Percentiles rank a stretch among this genome's conserved stretches.
These are phyloP conservation scores for Chinchilla lanigera DNA, from an alignment of 2,113 vertebrate genomes.

Conservation along the genomic window DNA sequence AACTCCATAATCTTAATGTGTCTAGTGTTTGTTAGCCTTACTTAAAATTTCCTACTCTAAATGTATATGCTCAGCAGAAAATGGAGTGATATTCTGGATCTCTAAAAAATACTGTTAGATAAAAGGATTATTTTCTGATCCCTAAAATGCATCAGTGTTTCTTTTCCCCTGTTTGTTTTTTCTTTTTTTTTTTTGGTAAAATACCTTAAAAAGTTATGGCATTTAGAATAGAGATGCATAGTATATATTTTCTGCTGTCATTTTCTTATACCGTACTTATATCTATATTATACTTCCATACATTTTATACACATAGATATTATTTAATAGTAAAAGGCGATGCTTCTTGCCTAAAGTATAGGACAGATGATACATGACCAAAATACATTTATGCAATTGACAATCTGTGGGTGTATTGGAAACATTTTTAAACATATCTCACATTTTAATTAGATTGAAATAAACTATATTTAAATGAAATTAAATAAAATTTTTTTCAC, in stretches of 20 bases:
- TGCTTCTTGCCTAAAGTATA: not conserved
- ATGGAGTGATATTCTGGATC: not conserved
- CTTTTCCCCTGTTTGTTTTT: not conserved
- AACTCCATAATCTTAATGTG: not conserved
- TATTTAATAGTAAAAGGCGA: not conserved
- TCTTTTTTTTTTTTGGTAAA: not conserved
- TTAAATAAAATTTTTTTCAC: not conserved
- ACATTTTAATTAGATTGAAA: not conserved
- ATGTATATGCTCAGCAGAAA: not conserved
- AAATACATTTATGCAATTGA: not conserved
- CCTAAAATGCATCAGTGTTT: not conserved
- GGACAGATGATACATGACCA: not conserved
- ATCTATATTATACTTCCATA: not conserved
- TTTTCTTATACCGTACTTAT: not conserved
- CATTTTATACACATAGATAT: not conserved
- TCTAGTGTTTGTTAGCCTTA: not conserved
- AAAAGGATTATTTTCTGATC: not conserved
- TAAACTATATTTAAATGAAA: no score
- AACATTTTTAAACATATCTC: not conserved
- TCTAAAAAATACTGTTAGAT: not conserved
- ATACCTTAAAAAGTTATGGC: not conserved
- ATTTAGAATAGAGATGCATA: not conserved
- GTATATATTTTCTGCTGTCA: not conserved
- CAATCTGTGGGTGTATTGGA: not conserved
- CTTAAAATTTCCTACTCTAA: not conserved